Evolutionary conservation across 2,113 vertebrate genomes (phyloP).

Genomic region (Dicerorhinus sumatrensis): DNA sequence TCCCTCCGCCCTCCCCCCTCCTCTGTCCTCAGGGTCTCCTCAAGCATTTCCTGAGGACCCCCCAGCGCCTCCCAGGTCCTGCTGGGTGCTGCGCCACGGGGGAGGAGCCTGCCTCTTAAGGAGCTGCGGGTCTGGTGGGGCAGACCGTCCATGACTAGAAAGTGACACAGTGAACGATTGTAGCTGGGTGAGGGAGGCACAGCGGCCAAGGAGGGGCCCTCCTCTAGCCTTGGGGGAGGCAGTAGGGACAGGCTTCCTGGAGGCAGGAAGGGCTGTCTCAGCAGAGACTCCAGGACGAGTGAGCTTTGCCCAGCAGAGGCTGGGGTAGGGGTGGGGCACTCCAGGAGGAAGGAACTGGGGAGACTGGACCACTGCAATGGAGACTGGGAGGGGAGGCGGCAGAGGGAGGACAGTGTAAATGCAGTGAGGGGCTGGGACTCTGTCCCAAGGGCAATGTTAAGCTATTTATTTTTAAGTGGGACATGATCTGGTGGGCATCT

Average conservation of each 20-base stretch:
- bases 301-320: background rate
- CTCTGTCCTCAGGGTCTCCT: background rate
- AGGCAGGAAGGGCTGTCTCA: background rate
- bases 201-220: background rate
- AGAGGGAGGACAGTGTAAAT: rapidly evolving
- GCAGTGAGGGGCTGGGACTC: background rate
- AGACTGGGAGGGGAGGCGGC: background rate
- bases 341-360: background rate
- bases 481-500: background rate
- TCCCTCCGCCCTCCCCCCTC: rapidly evolving
- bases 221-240: background rate
- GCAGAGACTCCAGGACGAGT: background rate
- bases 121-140: background rate
- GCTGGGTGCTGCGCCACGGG: background rate
- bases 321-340: background rate
- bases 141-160: background rate
- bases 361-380: no score
- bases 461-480: background rate
- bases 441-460: background rate
- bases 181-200: background rate
- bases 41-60: background rate
- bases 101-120: background rate
- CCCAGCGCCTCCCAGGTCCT: no score
- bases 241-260: background rate
- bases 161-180: rapidly evolving